Conservation (phyloP, 2,797 vertebrate species). For the Lacerta agilis region DNA sequence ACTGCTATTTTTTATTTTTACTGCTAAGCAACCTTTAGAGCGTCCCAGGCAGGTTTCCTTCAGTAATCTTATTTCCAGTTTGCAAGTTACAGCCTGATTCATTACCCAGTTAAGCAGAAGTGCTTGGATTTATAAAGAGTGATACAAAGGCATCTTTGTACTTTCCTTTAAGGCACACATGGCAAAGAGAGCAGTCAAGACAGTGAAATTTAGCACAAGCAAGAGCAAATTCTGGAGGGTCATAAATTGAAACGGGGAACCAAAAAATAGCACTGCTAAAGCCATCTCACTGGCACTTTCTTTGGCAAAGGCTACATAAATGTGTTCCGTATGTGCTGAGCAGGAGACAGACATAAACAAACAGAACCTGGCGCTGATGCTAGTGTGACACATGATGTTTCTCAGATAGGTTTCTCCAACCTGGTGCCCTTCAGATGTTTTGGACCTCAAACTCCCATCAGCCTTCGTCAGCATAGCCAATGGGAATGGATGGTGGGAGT, state of each 20-base stretch:
- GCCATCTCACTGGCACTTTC: background rate
- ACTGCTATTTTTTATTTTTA: background rate
- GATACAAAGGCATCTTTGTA: constrained; percentile 9
- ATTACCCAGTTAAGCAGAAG: background rate
- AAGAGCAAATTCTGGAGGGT: background rate
- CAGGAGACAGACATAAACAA: background rate
- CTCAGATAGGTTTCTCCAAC: too few species aligned
- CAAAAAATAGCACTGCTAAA: background rate
- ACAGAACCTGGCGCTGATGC: background rate
- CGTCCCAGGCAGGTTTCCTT: background rate
- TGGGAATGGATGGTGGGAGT: too few species aligned
- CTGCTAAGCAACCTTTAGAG: background rate
- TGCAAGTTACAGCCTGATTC: background rate
- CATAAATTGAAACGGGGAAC: background rate
- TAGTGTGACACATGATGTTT: background rate
- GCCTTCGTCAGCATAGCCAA: too few species aligned
- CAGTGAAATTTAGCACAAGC: background rate
- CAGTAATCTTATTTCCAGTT: background rate
- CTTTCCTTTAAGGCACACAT: background rate
- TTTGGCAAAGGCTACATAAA: background rate
- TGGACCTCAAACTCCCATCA: too few species aligned
- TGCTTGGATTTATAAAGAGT: constrained; percentile 6
- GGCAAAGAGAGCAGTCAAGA: background rate
- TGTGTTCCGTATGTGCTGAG: background rate
- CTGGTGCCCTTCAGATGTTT: too few species aligned